A percentile compares a stretch with the other conserved stretches of the same genome.
Conservation (phyloP, 92 coral and sea anemone genomes). For the Pocillopora grandis region DNA sequence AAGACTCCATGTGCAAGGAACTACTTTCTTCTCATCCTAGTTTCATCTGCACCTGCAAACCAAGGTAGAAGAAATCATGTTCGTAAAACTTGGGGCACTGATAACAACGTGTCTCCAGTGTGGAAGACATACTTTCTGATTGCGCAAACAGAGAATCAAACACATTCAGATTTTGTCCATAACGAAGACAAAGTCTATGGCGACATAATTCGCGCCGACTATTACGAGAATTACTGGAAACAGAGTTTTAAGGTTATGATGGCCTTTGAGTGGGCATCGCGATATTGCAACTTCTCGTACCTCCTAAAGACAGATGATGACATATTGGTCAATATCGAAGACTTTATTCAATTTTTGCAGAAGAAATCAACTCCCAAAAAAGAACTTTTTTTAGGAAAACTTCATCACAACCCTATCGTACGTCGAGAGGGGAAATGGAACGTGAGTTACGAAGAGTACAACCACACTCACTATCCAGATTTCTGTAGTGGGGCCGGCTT, state of each 20-base stretch:
- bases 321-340: background rate
- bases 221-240: constrained; percentile 8
- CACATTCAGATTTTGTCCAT: background rate
- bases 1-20: background rate
- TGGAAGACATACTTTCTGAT: constrained; percentile 13
- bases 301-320: constrained; percentile 9
- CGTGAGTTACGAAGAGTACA: background rate
- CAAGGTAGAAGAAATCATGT: background rate
- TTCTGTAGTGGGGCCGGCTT: constrained; percentile 8
- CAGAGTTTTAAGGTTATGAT: constrained; percentile 1
- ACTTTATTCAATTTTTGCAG: background rate
- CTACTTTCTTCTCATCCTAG: background rate
- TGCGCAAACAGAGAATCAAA: background rate
- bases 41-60: constrained; percentile 2
- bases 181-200: background rate
- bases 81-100: constrained; percentile 11
- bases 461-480: background rate
- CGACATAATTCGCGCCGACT: constrained; percentile 9
- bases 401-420: background rate
- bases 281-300: background rate
- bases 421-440: background rate
- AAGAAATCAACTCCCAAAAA: background rate
- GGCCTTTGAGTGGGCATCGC: constrained; percentile 12
- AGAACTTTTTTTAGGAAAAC: background rate
- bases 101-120: background rate